Conservation (phyloP, 2,113 vertebrate species). For the Dromiciops gliroides region DNA sequence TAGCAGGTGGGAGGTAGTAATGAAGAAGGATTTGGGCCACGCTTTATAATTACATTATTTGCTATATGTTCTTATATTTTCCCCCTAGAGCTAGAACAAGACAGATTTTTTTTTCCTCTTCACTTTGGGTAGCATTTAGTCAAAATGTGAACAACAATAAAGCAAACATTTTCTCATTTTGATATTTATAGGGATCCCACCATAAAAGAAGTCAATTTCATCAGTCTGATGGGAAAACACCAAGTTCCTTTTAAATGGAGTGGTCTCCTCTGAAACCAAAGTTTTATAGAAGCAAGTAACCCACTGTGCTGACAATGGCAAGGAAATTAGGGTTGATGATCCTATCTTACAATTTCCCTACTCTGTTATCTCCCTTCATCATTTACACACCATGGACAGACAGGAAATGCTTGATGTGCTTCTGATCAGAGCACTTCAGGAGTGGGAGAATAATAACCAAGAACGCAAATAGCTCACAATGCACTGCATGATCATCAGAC, state of each 20-base stretch:
- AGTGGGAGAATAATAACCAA: background rate
- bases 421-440: background rate
- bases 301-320: accelerated
- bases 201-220: slow-evolving; percentile 20
- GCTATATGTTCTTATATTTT: slow-evolving; percentile 58
- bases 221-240: background rate
- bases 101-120: background rate
- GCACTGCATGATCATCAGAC: background rate
- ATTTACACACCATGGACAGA: background rate
- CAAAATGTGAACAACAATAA: background rate
- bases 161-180: slow-evolving; percentile 28
- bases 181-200: background rate
- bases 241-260: background rate
- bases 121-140: slow-evolving; percentile 19
- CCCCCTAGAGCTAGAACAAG: background rate
- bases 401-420: background rate
- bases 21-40: slow-evolving; percentile 46
- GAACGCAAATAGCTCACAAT: background rate
- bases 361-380: background rate
- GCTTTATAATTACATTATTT: slow-evolving; percentile 38
- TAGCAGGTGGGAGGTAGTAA: slow-evolving; percentile 13
- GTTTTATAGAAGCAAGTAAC: background rate
- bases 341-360: background rate
- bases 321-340: background rate
- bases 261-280: background rate